Evolutionary conservation across 1,140 invertebrate genomes (phyloP), one percentile per base, ranked within the genome.

Genomic region (Heliothis virescens): DNA sequence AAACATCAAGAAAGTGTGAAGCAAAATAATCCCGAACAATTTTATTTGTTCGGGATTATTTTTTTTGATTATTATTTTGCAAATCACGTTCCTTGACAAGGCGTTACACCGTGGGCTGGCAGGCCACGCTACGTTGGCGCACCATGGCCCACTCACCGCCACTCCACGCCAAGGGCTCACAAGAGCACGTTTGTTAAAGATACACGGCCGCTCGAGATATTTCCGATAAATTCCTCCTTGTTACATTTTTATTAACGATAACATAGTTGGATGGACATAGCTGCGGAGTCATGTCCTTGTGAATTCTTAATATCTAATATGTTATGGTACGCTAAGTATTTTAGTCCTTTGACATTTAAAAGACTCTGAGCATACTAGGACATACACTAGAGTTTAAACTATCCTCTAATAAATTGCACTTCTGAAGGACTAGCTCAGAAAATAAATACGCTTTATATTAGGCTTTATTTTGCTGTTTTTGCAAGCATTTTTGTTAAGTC

Each of bases 171-270:
- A 47, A 79, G 77, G 18, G 78, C 9, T 0, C n/a, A 47, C 48
- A 13, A 79, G 67, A 41, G 75, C 78, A 50, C 69, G 78, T 79
- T 79, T 79, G 78, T 74, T 74, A 79, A 79, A 73, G 67, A 34
- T 52, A 71, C 34, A 69, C 63, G 63, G 34, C 59, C 62, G 74
- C 52, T 76, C 16, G 67, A 86, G 84, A 86, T 86, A 34, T 86
- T 86, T 82, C 84, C 84, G 81, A 86, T 86, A 86, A 84, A 82
- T 84, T 74, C 72, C 57, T 60, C 10, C 53, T 60, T 34, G 69
- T 55, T 47, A 74, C 57, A 74, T 74, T 74, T 60, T 74, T 74
- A 74, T 60, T 74, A 74, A 74, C 26, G 57, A 60, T 69, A 52
- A 69, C 47, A 74, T 74, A 74, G 55, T 74, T 60, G n/a, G 53